Conservation (phyloP, 2,888 invertebrate species). For the Apamea crenata region DNA sequence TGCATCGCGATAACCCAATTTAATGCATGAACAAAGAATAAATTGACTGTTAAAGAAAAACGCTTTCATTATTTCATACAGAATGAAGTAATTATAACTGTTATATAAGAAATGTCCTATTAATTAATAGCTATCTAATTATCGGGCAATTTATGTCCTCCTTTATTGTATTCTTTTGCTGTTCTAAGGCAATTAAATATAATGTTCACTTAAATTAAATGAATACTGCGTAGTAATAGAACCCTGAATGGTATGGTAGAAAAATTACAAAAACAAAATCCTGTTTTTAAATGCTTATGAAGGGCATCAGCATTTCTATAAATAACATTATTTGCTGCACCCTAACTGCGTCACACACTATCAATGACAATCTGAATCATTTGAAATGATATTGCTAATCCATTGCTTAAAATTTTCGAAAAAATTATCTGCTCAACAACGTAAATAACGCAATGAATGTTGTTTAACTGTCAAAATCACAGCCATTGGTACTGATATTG, state of each 20-base stretch:
- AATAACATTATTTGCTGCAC: not conserved
- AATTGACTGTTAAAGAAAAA: slow-evolving; percentile 15
- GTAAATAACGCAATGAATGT: no score
- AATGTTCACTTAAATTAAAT: not conserved
- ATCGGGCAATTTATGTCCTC: not conserved
- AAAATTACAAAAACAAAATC: not conserved
- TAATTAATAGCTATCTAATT: slow-evolving; percentile 2
- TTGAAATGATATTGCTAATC: no score
- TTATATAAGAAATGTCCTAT: slow-evolving; percentile 4
- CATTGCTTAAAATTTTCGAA: no score
- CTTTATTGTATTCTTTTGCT: not conserved
- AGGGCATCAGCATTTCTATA: not conserved
- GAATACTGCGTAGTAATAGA: not conserved
- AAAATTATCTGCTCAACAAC: no score
- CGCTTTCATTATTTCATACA: slow-evolving; percentile 4
- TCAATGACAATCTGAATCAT: no score
- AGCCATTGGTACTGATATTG: no score
- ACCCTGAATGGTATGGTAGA: not conserved
- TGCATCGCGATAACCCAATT: slow-evolving; percentile 46
- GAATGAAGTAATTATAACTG: slow-evolving; percentile 21
- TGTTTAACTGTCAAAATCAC: no score
- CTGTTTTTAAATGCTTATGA: no score
- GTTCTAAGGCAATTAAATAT: slow-evolving; percentile 1
- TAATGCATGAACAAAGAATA: slow-evolving; percentile 26
- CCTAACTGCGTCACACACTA: no score